Conservation (phyloP, 2,113 vertebrate genomes). For the Baryphthengus martii region DNA sequence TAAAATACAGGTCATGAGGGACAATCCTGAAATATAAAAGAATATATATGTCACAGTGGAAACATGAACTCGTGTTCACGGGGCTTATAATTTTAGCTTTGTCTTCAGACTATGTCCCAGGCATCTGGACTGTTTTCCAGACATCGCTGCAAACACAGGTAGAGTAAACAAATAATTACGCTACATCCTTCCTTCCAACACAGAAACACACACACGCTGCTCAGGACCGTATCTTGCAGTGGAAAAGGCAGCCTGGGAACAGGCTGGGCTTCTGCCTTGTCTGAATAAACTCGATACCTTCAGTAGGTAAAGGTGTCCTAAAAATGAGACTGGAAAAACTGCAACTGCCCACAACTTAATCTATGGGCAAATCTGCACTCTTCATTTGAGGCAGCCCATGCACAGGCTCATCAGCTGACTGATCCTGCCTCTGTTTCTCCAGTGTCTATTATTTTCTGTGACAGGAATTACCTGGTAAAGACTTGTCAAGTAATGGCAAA, state of each 20-base stretch:
- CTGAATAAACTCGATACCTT: not conserved
- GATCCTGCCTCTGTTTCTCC: not conserved
- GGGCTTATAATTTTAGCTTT: not conserved
- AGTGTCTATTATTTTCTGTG: not conserved
- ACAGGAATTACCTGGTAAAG: not conserved
- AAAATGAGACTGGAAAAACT: not conserved
- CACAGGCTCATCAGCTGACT: not conserved
- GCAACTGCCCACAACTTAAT: not conserved
- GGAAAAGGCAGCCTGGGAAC: not conserved
- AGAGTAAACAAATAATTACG: not conserved
- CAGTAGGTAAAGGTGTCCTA: not conserved
- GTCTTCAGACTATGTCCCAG: not conserved
- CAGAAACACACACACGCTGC: not conserved
- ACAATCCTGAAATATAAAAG: not conserved
- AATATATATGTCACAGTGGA: not conserved
- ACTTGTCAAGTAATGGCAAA: not conserved
- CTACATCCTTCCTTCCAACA: not conserved
- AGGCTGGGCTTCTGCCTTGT: not conserved
- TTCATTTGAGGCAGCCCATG: not conserved
- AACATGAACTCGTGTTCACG: not conserved
- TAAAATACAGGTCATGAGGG: not conserved
- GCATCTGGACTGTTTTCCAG: not conserved
- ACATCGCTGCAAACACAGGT: not conserved
- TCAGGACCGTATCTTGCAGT: not conserved
- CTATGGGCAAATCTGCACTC: not conserved